Percentiles rank a stretch among this genome's conserved stretches.
Conservation (phyloP, 2,113 vertebrate species). For the Sakesphorus luctuosus region DNA sequence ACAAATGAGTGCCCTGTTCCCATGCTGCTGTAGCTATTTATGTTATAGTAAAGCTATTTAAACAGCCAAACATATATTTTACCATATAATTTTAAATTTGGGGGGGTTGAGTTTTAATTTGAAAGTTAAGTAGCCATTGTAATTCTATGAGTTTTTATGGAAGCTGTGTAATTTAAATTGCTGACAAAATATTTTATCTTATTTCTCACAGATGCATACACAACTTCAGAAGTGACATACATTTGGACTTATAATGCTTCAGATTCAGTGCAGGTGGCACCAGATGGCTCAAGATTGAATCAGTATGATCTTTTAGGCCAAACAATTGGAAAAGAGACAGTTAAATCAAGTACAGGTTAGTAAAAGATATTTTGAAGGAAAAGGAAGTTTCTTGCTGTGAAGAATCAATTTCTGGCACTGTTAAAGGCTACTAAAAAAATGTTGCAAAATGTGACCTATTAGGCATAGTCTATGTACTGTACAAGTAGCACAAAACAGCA, state of each 20-base stretch:
- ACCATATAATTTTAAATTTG: not conserved
- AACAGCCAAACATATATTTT: not conserved
- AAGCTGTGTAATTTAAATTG: not conserved
- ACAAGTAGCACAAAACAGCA: not conserved
- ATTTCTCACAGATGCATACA: constrained; percentile 89
- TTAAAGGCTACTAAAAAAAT: not conserved
- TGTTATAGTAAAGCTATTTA: not conserved
- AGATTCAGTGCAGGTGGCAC: constrained; percentile 93
- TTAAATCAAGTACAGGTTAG: constrained; percentile 96
- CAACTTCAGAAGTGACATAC: constrained; percentile 94
- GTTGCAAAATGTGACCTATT: not conserved
- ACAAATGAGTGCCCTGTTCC: not conserved
- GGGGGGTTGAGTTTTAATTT: not conserved
- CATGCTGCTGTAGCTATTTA: not conserved
- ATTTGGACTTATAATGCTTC: constrained; percentile 94
- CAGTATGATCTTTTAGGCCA: constrained; percentile 96
- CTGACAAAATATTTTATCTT: not conserved
- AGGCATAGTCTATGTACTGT: not conserved
- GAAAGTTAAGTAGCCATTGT: not conserved
- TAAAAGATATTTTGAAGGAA: not conserved
- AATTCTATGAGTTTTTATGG: not conserved
- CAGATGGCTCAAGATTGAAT: constrained; percentile 94
- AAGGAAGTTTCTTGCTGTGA: not conserved
- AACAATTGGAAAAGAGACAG: constrained; percentile 94
- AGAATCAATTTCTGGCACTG: not conserved